Percentiles rank a stretch among this genome's conserved stretches.
Evolutionary conservation across 2,888 invertebrate genomes (phyloP).

Genomic region (Cephus sareptanus): DNA sequence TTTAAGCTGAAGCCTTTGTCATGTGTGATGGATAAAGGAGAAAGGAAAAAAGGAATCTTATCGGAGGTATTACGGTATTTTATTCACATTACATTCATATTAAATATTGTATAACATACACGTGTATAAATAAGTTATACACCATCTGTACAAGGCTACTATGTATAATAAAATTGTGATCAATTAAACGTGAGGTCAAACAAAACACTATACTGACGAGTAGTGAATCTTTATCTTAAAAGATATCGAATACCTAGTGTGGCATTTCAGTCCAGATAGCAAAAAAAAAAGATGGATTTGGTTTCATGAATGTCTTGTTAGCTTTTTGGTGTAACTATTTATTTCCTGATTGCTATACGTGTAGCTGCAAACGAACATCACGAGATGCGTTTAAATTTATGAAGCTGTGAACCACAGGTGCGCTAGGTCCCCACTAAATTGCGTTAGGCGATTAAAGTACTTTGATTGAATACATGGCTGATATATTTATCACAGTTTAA

Average conservation of each 20-base stretch:
- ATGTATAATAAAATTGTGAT: constrained; percentile 23
- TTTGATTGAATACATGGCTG: not conserved
- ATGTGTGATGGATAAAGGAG: constrained; percentile 15
- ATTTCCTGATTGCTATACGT: not conserved
- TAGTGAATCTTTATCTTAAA: not conserved
- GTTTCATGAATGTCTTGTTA: constrained; percentile 7
- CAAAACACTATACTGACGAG: not conserved
- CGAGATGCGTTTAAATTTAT: not conserved
- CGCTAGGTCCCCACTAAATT: not conserved
- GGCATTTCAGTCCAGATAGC: not conserved
- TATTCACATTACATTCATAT: constrained; percentile 53
- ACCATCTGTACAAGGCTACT: constrained; percentile 50
- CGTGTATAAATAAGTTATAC: constrained; percentile 48
- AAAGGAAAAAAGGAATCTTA: constrained; percentile 21
- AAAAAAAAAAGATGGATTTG: constrained; percentile 11
- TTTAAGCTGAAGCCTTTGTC: constrained; percentile 31
- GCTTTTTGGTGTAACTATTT: not conserved
- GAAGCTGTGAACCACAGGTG: not conserved
- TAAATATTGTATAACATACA: constrained; percentile 48
- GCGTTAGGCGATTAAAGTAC: not conserved
- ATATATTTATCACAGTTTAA: not conserved
- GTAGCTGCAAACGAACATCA: no score
- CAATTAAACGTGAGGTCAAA: constrained; percentile 16
- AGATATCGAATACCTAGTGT: not conserved
- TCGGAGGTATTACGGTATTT: constrained; percentile 49